Evolutionary conservation across 2,888 invertebrate genomes (phyloP).

Genomic region (Ochlodes sylvanus): DNA sequence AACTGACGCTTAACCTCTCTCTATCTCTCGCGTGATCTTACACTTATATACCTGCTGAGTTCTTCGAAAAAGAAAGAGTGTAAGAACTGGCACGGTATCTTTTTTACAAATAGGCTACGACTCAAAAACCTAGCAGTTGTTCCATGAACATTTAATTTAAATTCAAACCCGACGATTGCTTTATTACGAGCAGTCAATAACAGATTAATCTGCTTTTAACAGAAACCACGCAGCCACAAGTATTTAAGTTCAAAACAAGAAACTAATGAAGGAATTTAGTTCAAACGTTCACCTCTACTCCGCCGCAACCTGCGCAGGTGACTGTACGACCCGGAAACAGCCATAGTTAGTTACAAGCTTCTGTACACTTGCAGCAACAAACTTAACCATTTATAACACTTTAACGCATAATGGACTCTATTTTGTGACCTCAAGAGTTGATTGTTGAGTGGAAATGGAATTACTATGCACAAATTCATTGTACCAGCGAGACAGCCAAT

Average conservation of each 20-base stretch:
- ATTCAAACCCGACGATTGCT: too few species aligned
- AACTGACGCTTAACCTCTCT: too few species aligned
- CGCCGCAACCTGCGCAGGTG: slow-evolving; percentile 31
- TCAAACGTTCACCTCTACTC: slow-evolving; percentile 19
- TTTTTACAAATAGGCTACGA: too few species aligned
- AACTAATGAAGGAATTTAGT: slow-evolving; percentile 20
- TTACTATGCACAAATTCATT: slow-evolving; percentile 38
- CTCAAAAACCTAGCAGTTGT: too few species aligned
- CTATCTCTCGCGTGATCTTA: too few species aligned
- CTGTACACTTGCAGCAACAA: slow-evolving; percentile 35
- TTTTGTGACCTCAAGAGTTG: not conserved
- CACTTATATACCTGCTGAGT: too few species aligned
- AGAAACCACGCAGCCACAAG: slow-evolving; percentile 15
- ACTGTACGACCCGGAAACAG: slow-evolving; percentile 36
- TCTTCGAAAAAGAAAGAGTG: too few species aligned
- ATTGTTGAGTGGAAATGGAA: not conserved
- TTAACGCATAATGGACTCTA: slow-evolving; percentile 5
- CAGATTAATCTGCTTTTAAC: not conserved
- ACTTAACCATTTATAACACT: slow-evolving; percentile 25
- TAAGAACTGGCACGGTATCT: too few species aligned
- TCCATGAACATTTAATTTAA: too few species aligned
- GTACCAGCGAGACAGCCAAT: slow-evolving; percentile 36
- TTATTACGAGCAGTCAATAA: not conserved
- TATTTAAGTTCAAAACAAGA: slow-evolving; percentile 15
- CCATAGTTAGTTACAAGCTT: slow-evolving; percentile 35